Conservation (phyloP, 2,888 invertebrate genomes). For the Trisateles emortualis region DNA sequence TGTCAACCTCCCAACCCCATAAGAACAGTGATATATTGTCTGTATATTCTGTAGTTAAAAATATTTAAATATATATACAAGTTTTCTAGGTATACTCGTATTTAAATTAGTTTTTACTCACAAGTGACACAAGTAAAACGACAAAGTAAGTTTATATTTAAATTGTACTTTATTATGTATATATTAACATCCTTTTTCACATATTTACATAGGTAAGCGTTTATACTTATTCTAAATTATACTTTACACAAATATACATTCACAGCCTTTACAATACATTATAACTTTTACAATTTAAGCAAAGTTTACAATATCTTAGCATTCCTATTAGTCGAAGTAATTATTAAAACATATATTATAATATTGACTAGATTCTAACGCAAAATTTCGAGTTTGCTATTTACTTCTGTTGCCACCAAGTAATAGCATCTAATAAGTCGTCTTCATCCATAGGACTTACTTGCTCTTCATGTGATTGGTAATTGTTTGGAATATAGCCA, state of each 20-base stretch:
- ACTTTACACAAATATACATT: slow-evolving; percentile 30
- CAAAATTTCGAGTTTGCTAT: slow-evolving; percentile 11
- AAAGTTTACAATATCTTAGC: not conserved
- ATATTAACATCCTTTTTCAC: slow-evolving; percentile 39
- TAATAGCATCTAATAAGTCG: slow-evolving; percentile 93
- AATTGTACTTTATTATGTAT: slow-evolving; percentile 8
- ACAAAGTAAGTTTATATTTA: slow-evolving; percentile 22
- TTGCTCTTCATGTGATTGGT: slow-evolving; percentile 71
- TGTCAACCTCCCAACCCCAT: too few species aligned
- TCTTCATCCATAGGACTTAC: slow-evolving; percentile 92
- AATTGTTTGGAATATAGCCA: slow-evolving; percentile 53
- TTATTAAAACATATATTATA: slow-evolving; percentile 3
- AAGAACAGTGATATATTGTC: too few species aligned
- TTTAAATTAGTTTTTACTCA: too few species aligned
- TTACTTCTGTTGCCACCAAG: slow-evolving; percentile 92
- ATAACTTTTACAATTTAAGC: not conserved
- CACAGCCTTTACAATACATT: slow-evolving; percentile 36
- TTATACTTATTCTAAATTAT: slow-evolving; percentile 9
- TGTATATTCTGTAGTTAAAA: too few species aligned
- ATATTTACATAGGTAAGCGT: slow-evolving; percentile 43
- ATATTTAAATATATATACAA: too few species aligned
- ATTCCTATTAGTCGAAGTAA: not conserved
- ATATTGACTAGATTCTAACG: slow-evolving; percentile 63
- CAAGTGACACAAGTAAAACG: slow-evolving; percentile 18
- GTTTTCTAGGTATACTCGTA: too few species aligned